These are phyloP conservation scores for Thermophis baileyi DNA, from an alignment of 2,113 vertebrate species.

Conservation along the genomic window DNA sequence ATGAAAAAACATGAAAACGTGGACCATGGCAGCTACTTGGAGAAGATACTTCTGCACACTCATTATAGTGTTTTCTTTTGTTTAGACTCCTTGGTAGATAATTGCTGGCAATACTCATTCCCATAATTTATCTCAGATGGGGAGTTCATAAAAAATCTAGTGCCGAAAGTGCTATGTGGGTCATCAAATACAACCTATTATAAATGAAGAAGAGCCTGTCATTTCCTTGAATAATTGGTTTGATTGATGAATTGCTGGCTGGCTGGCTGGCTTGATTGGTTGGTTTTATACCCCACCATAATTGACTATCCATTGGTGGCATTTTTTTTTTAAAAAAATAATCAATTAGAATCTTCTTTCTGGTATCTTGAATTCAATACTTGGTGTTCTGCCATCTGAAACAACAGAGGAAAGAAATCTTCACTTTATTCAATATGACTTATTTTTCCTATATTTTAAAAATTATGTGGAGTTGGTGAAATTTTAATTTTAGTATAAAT, in stretches of 20 bases:
- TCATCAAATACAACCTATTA: neutral
- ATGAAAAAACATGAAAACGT: neutral
- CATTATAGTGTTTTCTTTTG: neutral
- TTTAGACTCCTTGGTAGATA: neutral
- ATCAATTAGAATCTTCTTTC: neutral
- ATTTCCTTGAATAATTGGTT: neutral
- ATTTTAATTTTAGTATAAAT: neutral
- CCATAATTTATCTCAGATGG: neutral
- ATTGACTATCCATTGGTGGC: neutral
- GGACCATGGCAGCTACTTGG: neutral
- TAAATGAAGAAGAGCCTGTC: neutral
- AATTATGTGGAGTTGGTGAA: neutral
- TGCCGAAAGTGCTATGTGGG: neutral
- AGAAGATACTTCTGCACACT: neutral
- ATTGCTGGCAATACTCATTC: neutral
- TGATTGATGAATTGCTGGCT: neutral
- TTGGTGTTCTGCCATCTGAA: neutral
- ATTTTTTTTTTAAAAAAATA: neutral
- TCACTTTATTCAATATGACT: neutral
- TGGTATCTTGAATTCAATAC: neutral
- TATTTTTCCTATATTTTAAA: neutral
- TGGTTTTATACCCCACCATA: neutral
- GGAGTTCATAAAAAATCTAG: neutral
- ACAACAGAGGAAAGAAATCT: neutral
- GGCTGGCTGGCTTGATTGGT: neutral